These are phyloP conservation scores for Platycheirus albimanus DNA, from an alignment of 2,888 invertebrate genomes.

Conservation along the genomic window DNA sequence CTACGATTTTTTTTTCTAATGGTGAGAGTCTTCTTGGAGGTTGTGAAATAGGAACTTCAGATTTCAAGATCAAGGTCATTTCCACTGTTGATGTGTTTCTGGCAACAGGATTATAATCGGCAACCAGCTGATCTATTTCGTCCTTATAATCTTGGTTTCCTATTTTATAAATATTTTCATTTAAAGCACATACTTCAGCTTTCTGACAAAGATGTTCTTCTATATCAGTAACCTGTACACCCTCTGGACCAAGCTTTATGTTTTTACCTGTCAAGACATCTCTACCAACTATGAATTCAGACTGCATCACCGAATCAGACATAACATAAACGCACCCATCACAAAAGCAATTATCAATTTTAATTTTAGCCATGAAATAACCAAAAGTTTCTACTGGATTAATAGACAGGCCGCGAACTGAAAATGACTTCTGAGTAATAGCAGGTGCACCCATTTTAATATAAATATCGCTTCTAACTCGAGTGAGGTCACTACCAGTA, in stretches of 20 bases:
- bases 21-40: conserved; percentile 11
- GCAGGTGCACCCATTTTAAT: conserved; percentile 1
- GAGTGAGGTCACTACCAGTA: conserved; percentile 4
- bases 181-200: neutral
- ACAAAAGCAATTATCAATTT: neutral
- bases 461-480: conserved; percentile 5
- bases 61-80: conserved; percentile 7
- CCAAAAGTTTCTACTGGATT: neutral
- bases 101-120: neutral
- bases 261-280: neutral
- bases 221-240: neutral
- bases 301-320: conserved; percentile 9
- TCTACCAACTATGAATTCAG: neutral
- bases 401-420: neutral
- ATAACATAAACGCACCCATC: neutral
- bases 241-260: neutral
- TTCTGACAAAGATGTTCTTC: neutral
- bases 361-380: neutral
- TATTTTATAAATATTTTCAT: neutral
- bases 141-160: neutral
- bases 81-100: conserved; percentile 1
- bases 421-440: neutral
- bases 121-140: neutral
- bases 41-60: conserved; percentile 18
- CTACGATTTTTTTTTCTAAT: conserved; percentile 18